phyloP scores from a whole-genome alignment of 1,140 invertebrate species.

The Neodiprion pinetum region DNA sequence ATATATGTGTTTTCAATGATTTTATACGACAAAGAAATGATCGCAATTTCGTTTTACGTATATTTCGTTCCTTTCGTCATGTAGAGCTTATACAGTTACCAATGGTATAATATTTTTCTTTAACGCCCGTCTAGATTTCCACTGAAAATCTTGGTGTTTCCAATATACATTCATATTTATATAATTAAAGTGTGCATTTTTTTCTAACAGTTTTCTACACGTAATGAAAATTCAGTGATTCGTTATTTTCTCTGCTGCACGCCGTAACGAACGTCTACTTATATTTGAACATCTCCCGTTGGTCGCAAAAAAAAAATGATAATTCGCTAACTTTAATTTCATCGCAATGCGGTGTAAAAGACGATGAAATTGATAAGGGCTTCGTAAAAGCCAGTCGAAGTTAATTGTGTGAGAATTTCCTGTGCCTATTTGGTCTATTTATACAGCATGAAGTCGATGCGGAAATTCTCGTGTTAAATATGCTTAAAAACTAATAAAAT shows the following conservation, averaged over 20 bases:
- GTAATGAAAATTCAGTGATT: too few relatives aligned
- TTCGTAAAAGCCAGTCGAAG: not conserved
- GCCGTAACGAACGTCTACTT: too few relatives aligned
- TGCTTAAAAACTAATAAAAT: not conserved
- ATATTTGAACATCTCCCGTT: too few relatives aligned
- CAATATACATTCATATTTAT: not conserved
- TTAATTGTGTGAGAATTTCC: not conserved
- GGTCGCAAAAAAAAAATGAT: too few relatives aligned
- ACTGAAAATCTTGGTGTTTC: not conserved
- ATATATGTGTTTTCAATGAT: too few relatives aligned
- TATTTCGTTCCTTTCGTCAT: too few relatives aligned
- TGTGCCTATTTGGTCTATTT: not conserved
- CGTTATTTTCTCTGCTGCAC: too few relatives aligned
- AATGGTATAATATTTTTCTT: not conserved
- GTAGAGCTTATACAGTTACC: not conserved
- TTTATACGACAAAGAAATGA: too few relatives aligned
- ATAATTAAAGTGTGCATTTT: not conserved
- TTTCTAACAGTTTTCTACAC: too few relatives aligned
- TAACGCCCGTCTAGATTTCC: not conserved
- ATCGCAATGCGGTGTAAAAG: not conserved
- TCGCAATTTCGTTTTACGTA: too few relatives aligned
- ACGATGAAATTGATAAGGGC: not conserved
- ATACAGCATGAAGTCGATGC: not conserved
- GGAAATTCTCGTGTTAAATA: not conserved
- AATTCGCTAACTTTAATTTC: too few relatives aligned